Base-by-base conservation (phyloP, 2,113 vertebrate genomes). In the Paralichthys olivaceus region DNA sequence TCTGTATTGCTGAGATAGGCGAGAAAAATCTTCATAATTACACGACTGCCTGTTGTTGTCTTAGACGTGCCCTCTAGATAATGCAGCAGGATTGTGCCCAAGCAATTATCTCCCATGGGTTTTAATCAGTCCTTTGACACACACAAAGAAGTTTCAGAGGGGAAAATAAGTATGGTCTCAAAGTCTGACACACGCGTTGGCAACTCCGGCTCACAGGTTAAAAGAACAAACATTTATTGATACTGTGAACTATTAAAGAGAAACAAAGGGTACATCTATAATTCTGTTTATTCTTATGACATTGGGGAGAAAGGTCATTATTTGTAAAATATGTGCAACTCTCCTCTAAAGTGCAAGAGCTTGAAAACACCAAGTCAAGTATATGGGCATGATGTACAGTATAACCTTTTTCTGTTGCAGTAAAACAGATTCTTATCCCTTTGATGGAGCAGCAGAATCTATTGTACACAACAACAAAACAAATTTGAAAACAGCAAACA, bases 11-110 rank as follows among this genome's bases (percentile, higher is more conserved):
- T 86, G 79, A 85, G 68, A 60, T 22, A 25, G 25, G 61, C 70
- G 68, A 47, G 65, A 80, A 73, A n/a, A 40, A 75, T 71, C 11
- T 78, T 87, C 66, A 85, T 89, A 80, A 83, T 84, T 79, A 59
- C 55, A 74, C 32, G 28, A 65, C 45, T 61, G 74, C 80, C 67
- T 79, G 61, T 58, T 69, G 61, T 72, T 77, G 69, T 81, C 55
- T 69, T 32, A 69, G 61, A 79, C 53, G 34, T 68, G 76, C 65
- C 75, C 73, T 81, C 43, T 75, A 61, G 69, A 80, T 73, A 78
- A 80, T 78, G 49, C 53, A 77, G 37, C 64, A 69, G 40, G 47
- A 84, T 78, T 17, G 72, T 60, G 53, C 40, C 79, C 60, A 79
- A 62, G 60, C 64, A 84, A 34, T 85, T 77, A 79, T 54, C 56